phyloP scores from a whole-genome alignment of 2,888 invertebrate genomes.

The Argynnis bischoffii region DNA sequence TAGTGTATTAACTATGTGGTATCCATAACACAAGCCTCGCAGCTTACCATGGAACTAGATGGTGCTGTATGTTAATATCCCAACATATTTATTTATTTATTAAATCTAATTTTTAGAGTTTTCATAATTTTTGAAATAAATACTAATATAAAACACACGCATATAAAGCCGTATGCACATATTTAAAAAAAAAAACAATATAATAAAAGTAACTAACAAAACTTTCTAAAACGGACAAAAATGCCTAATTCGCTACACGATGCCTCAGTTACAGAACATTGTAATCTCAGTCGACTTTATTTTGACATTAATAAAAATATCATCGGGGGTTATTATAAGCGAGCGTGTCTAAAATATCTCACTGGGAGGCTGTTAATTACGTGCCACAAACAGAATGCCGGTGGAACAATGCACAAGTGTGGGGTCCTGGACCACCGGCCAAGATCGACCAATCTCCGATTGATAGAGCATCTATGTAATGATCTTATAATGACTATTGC shows the following conservation, averaged over 20 bases:
- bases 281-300: slow-evolving; percentile 66
- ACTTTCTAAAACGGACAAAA: not conserved
- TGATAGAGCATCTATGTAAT: slow-evolving; percentile 29
- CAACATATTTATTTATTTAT: no score
- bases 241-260: slow-evolving; percentile 5
- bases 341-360: slow-evolving; percentile 81
- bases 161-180: not conserved
- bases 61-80: no score
- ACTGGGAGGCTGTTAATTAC: slow-evolving; percentile 81
- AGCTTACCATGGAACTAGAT: no score
- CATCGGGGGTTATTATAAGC: slow-evolving; percentile 78
- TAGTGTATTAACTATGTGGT: no score
- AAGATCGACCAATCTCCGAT: slow-evolving; percentile 39
- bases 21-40: no score
- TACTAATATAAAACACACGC: no score
- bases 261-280: slow-evolving; percentile 49
- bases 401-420: slow-evolving; percentile 75
- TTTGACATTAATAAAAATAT: slow-evolving; percentile 83
- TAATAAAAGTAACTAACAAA: not conserved
- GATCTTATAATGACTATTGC: slow-evolving; percentile 19
- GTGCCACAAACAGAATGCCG: slow-evolving; percentile 73
- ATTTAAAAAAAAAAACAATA: not conserved
- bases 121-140: no score
- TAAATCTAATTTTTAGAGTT: no score
- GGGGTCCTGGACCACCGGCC: slow-evolving; percentile 72